Conservation (phyloP, 2,113 vertebrate species). For the Tautogolabrus adspersus region DNA sequence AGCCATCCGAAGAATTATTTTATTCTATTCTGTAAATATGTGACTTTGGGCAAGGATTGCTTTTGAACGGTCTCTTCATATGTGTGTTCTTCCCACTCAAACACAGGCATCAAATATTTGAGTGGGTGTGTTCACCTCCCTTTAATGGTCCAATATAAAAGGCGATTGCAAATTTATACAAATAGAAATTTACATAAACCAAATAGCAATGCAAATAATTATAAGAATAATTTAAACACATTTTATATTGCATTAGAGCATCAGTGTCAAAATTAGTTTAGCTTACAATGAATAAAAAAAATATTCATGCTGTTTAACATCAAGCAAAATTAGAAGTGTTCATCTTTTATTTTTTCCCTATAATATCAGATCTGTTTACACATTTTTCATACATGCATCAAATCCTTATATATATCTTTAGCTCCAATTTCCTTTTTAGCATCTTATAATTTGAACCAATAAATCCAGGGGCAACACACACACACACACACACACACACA, state of each 20-base stretch:
- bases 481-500: conserved; percentile 33
- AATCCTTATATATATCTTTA: background rate
- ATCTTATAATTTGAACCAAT: background rate
- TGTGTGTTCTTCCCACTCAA: background rate
- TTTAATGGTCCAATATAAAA: conserved; percentile 27
- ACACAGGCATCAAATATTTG: conserved; percentile 2
- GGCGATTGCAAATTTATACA: conserved; percentile 4
- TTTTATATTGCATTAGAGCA: background rate
- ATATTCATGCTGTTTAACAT: background rate
- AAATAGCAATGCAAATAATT: conserved; percentile 4
- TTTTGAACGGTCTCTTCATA: background rate
- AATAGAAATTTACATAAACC: conserved; percentile 25
- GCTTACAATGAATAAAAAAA: conserved; percentile 2
- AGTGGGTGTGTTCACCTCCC: background rate
- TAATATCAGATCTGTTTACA: background rate
- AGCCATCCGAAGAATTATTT: background rate
- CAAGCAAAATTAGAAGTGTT: background rate
- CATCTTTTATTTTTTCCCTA: background rate
- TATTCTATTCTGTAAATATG: background rate
- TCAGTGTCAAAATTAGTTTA: background rate
- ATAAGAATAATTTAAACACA: conserved; percentile 9
- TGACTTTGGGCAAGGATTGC: background rate
- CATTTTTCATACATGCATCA: background rate
- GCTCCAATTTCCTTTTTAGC: background rate
- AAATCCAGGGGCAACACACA: conserved; percentile 30